These are phyloP conservation scores for Sorex fumeus DNA, from an alignment of 2,113 vertebrate species.

Conservation along the genomic window DNA sequence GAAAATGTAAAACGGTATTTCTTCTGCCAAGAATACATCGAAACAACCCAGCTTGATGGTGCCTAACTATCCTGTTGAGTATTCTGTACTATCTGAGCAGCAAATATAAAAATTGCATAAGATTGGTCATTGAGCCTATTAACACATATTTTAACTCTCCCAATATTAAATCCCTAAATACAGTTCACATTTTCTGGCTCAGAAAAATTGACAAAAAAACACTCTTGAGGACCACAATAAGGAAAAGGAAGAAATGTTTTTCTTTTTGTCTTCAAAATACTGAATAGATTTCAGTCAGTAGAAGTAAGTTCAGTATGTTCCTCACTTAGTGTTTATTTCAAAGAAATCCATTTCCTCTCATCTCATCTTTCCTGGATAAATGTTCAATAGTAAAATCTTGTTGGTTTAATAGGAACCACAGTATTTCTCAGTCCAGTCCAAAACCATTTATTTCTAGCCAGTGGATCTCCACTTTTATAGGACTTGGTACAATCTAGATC, in stretches of 20 bases:
- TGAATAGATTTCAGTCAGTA: constrained; percentile 10
- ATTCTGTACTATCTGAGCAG: constrained; percentile 36
- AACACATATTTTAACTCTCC: neutral
- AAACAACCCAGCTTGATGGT: neutral
- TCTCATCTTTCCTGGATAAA: neutral
- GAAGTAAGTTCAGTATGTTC: neutral
- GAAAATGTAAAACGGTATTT: constrained; percentile 27
- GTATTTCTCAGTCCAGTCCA: neutral
- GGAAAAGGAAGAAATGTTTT: neutral
- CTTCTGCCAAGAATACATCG: neutral
- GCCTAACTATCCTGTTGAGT: neutral
- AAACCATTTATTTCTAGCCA: neutral
- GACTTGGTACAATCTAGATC: neutral
- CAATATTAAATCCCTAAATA: constrained; percentile 40
- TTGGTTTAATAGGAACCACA: neutral
- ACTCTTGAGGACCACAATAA: neutral
- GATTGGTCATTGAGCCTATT: constrained; percentile 13
- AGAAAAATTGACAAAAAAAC: constrained; percentile 1
- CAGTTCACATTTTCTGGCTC: constrained; percentile 56
- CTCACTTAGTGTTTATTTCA: neutral
- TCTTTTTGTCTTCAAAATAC: constrained; percentile 38
- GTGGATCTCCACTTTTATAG: neutral
- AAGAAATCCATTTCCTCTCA: constrained; percentile 3
- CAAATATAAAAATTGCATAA: constrained; percentile 17
- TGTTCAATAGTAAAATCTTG: neutral